phyloP scores from a whole-genome alignment of 2,797 vertebrate species.

The Chromobotia macracanthus region DNA sequence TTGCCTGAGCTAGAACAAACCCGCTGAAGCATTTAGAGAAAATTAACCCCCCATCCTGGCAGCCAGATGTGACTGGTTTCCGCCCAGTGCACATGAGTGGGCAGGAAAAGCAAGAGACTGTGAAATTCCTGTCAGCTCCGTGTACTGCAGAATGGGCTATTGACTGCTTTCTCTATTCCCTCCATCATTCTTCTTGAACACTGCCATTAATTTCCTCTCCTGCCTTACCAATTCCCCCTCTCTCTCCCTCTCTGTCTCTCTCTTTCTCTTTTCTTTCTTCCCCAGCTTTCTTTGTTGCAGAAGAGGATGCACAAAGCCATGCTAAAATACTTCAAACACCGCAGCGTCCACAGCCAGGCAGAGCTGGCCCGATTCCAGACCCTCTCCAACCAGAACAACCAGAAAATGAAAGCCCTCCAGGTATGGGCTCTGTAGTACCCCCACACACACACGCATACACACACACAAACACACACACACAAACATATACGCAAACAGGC shows the following conservation, averaged over 20 bases:
- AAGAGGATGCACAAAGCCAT: constrained; percentile 83
- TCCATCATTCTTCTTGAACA: constrained; percentile 99
- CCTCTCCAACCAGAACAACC: constrained; percentile 89
- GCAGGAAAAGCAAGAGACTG: constrained; percentile 99
- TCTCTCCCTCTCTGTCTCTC: constrained; percentile 68
- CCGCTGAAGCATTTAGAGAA: constrained; percentile 99
- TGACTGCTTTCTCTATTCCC: constrained; percentile 99
- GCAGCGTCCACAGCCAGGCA: constrained; percentile 84
- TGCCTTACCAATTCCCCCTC: constrained; percentile 91
- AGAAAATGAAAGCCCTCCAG: constrained; percentile 96
- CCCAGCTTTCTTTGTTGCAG: constrained; percentile 89
- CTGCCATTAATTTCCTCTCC: constrained; percentile 99
- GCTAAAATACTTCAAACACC: constrained; percentile 83
- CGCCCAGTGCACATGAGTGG: constrained; percentile 99
- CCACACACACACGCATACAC: constrained; percentile 43
- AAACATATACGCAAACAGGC: constrained; percentile 37
- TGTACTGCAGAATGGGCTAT: constrained; percentile 99
- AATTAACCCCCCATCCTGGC: constrained; percentile 99
- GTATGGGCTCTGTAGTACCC: constrained; percentile 76
- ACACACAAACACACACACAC: constrained; percentile 24
- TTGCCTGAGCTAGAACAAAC: constrained; percentile 99
- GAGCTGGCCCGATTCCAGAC: constrained; percentile 89
- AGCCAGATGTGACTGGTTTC: constrained; percentile 99
- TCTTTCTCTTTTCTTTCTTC: constrained; percentile 66
- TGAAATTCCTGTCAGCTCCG: constrained; percentile 99